Evolutionary conservation across 1,140 invertebrate species (phyloP).

Genomic region (Aradophagus sp.): DNA sequence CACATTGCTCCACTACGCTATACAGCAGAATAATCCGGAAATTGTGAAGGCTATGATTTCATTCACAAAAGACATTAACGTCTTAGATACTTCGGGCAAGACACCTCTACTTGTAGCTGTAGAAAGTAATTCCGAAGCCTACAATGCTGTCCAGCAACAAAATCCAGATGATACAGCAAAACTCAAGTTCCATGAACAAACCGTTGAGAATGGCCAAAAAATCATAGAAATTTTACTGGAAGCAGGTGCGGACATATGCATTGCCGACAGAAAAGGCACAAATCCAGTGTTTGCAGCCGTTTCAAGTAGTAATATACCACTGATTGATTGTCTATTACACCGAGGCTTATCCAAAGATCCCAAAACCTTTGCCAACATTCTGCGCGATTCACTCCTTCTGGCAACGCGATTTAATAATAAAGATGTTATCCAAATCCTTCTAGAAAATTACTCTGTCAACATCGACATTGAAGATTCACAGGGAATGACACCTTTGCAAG

Average conservation of each 20-base stretch:
- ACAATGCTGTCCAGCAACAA: slow-evolving; percentile 2
- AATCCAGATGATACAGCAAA: not conserved
- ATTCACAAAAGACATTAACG: slow-evolving; percentile 16
- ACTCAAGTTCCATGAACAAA: slow-evolving; percentile 6
- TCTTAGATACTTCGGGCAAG: slow-evolving; percentile 7
- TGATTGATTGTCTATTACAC: slow-evolving; percentile 17
- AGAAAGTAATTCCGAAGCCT: slow-evolving; percentile 16
- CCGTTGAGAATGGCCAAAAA: slow-evolving; percentile 6
- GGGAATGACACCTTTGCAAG: slow-evolving; percentile 5
- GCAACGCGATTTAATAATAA: slow-evolving; percentile 24
- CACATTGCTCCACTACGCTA: slow-evolving; percentile 19
- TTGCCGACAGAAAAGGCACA: not conserved
- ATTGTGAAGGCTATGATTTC: slow-evolving; percentile 18
- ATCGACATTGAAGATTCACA: slow-evolving; percentile 12
- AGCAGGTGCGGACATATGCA: slow-evolving; percentile 17
- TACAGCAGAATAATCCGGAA: slow-evolving; percentile 19
- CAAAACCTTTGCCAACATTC: not conserved
- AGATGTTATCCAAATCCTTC: slow-evolving; percentile 14
- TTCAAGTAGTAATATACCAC: slow-evolving; percentile 12
- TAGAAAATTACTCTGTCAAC: slow-evolving; percentile 23
- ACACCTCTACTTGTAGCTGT: slow-evolving; percentile 29
- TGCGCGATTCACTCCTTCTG: slow-evolving; percentile 8
- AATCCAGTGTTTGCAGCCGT: slow-evolving; percentile 16
- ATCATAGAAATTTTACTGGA: slow-evolving; percentile 21
- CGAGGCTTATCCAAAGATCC: slow-evolving; percentile 15